Base-by-base conservation (phyloP, 2,888 invertebrate genomes). In the Dryobota labecula region DNA sequence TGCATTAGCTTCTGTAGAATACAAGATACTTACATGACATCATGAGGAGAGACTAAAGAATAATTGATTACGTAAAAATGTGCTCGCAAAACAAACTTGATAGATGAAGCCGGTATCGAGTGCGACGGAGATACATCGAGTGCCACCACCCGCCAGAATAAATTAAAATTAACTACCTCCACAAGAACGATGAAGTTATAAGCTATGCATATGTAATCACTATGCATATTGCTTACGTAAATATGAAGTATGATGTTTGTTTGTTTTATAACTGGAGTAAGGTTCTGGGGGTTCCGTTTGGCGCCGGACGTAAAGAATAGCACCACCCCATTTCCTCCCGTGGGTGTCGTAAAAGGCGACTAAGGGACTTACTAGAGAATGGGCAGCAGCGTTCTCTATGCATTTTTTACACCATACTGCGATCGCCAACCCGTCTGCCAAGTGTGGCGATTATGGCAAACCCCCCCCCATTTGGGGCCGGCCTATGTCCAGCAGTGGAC, bases 161-260 rank as follows among this genome's bases (percentile, higher is more conserved):
- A 75, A 65, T 74, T 65, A 65, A 57, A 73, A 58, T 49, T 63
- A 72, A 62, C 73, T 47, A 56, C 33, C 45, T 72, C 9, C 18
- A 24, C 57, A 30, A 38, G 57, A 73, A 53, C 30, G 38, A 58
- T 45, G 36, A 38, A 51, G 49, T 36, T 27, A 36, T 72, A 49
- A 49, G 13, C 49, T 72, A 62, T 72, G 54, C 54, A 56, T 72
- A 72, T 60, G 53, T 24, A 30, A 47, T 47, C 57, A 70, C 41
- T 68, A 56, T 71, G 47, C 56, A 47, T 70, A 70, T 27, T 70
- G 27, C 13, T 1, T n/a, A 13, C 27, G 58, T 43, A n/a, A 51
- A 43, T 6, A 49, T 36, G n/a, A n/a, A n/a, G n/a, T 27, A 47
- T 24, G n/a, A 24, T 56, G 24, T 24, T 70, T 33, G 51, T 58